Evolutionary conservation across 2,888 invertebrate genomes (phyloP).

Genomic region (Habroteleia sp.): DNA sequence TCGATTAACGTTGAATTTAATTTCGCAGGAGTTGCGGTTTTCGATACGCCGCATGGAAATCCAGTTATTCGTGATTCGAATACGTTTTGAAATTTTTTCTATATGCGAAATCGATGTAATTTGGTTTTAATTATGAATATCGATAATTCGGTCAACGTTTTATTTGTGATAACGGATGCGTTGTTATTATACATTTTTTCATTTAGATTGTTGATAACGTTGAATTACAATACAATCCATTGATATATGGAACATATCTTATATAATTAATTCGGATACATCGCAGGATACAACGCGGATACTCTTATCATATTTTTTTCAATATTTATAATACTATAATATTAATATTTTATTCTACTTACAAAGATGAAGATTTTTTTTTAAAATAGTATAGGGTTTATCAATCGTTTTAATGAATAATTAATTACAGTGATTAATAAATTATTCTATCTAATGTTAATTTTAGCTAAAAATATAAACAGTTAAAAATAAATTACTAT

Average conservation of each 20-base stretch:
- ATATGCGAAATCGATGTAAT: not conserved
- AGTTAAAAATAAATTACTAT: no score
- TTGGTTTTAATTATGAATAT: conserved; percentile 18
- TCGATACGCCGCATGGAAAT: conserved; percentile 18
- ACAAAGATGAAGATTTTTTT: not conserved
- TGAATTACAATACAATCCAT: no score
- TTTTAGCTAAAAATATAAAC: no score
- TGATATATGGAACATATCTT: no score
- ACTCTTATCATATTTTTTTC: no score
- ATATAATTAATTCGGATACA: no score
- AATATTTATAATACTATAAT: no score
- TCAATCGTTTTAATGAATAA: not conserved
- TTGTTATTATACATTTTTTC: not conserved
- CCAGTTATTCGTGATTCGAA: conserved; percentile 11
- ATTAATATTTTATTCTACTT: no score
- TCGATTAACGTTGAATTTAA: conserved; percentile 45
- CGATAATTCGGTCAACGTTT: not conserved
- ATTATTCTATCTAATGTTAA: no score
- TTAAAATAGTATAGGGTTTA: no score
- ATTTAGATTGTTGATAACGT: no score
- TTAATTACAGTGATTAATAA: not conserved
- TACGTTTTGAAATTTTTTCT: conserved; percentile 7
- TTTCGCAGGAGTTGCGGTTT: conserved; percentile 34
- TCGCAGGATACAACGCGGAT: no score
- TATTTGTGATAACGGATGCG: not conserved